Evolutionary conservation across 2,113 vertebrate genomes (phyloP).

Genomic region (Cynocephalus volans): DNA sequence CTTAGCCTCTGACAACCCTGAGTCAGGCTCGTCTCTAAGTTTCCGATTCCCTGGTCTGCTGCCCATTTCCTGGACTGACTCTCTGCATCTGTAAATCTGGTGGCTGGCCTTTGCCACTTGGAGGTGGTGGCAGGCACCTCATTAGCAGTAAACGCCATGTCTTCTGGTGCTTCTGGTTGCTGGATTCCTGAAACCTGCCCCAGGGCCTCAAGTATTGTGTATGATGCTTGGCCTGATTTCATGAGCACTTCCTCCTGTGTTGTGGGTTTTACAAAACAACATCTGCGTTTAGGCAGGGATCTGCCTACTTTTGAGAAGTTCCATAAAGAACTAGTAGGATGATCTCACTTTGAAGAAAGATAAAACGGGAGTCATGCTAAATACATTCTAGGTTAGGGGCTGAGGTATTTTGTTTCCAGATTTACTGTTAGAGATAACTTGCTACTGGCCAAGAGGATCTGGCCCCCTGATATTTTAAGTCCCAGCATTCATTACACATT

Average conservation of each 20-base stretch:
- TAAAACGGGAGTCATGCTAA: not conserved
- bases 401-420: not conserved
- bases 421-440: not conserved
- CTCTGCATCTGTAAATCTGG: not conserved
- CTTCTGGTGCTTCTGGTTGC: not conserved
- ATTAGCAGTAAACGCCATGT: rapidly evolving
- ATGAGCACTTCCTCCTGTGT: not conserved
- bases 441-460: not conserved
- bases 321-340: not conserved
- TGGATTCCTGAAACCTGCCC: not conserved
- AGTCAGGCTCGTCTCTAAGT: not conserved
- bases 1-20: not conserved
- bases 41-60: not conserved
- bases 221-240: not conserved
- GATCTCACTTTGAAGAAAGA: not conserved
- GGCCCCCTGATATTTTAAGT: not conserved
- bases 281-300: too few relatives aligned
- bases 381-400: rapidly evolving
- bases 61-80: not conserved
- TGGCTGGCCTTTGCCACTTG: not conserved
- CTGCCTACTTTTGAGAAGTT: not conserved
- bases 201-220: not conserved
- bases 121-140: not conserved
- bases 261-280: not conserved
- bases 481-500: rapidly evolving